Evolutionary conservation across 1,140 invertebrate genomes (phyloP).

Genomic region (Zaprionus davidi): DNA sequence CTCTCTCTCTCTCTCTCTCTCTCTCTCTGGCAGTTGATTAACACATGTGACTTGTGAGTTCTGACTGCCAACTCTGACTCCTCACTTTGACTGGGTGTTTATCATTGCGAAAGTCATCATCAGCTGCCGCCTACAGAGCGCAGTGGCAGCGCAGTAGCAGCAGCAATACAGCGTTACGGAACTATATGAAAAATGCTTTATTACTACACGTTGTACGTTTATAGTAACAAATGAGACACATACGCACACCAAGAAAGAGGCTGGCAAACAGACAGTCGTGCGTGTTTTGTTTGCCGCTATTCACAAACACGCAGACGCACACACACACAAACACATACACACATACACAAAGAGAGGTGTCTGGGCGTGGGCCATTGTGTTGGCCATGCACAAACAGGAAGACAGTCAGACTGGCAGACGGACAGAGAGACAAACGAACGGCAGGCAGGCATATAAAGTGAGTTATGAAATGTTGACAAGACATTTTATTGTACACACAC

Average conservation of each 20-base stretch:
- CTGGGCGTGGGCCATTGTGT: constrained; percentile 60
- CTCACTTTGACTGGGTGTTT: background rate
- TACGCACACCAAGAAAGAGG: constrained; percentile 25
- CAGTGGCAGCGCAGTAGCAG: constrained; percentile 19
- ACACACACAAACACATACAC: background rate
- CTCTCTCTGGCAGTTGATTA: constrained; percentile 4
- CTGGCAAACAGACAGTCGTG: constrained; percentile 70
- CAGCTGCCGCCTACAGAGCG: background rate
- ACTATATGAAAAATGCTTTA: constrained; percentile 78
- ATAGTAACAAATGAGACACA: constrained; percentile 70
- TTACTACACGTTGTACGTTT: constrained; percentile 68
- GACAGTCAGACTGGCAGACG: background rate
- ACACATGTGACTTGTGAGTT: constrained; percentile 27
- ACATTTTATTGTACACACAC: constrained; percentile 72
- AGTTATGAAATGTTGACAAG: constrained; percentile 82
- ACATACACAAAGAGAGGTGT: constrained; percentile 32
- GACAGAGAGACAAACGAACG: constrained; percentile 48
- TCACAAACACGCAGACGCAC: constrained; percentile 38
- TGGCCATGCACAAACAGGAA: constrained; percentile 70
- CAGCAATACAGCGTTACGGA: constrained; percentile 39
- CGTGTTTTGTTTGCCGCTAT: constrained; percentile 67
- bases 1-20: too few species aligned
- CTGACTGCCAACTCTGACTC: constrained; percentile 1
- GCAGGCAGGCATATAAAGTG: constrained; percentile 60
- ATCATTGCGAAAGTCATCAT: constrained; percentile 12